Evolutionary conservation across 1,140 invertebrate species (phyloP).

Genomic region (Anastatus disparis): DNA sequence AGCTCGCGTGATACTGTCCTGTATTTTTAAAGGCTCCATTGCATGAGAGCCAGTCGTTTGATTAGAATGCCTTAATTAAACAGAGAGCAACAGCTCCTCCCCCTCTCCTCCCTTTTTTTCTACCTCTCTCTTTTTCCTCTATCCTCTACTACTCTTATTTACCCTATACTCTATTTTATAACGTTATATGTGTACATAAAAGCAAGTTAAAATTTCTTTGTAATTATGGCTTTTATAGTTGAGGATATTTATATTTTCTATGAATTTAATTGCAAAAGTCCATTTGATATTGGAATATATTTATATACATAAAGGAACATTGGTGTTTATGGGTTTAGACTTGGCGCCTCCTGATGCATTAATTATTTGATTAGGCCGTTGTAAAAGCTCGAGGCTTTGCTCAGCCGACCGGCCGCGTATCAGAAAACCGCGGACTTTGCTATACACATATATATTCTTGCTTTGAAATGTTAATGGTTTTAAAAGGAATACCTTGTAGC

Average conservation of each 20-base stretch:
- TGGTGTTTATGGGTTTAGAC: constrained; percentile 2
- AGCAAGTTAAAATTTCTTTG: too few relatives aligned
- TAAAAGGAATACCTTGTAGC: constrained; percentile 19
- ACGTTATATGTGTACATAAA: too few relatives aligned
- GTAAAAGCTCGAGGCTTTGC: background rate
- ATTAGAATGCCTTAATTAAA: constrained; percentile 38
- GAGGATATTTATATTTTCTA: background rate
- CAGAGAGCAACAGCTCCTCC: constrained; percentile 1
- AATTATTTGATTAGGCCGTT: constrained; percentile 34
- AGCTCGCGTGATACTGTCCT: constrained; percentile 24
- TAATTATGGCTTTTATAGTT: too few relatives aligned
- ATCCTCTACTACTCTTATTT: too few relatives aligned
- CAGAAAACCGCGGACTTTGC: constrained; percentile 7
- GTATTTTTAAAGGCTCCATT: constrained; percentile 17
- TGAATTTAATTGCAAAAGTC: constrained; percentile 28
- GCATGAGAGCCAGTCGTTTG: constrained; percentile 30
- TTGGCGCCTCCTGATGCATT: constrained; percentile 21
- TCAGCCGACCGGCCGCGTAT: background rate
- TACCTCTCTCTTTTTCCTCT: too few relatives aligned
- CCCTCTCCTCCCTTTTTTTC: background rate
- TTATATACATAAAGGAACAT: too few relatives aligned
- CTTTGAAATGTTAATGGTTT: constrained; percentile 32
- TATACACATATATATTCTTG: too few relatives aligned
- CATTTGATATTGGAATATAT: constrained; percentile 13
- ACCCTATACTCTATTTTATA: too few relatives aligned